Evolutionary conservation across 1,140 invertebrate genomes (phyloP).

Genomic region (Belonocnema kinseyi): DNA sequence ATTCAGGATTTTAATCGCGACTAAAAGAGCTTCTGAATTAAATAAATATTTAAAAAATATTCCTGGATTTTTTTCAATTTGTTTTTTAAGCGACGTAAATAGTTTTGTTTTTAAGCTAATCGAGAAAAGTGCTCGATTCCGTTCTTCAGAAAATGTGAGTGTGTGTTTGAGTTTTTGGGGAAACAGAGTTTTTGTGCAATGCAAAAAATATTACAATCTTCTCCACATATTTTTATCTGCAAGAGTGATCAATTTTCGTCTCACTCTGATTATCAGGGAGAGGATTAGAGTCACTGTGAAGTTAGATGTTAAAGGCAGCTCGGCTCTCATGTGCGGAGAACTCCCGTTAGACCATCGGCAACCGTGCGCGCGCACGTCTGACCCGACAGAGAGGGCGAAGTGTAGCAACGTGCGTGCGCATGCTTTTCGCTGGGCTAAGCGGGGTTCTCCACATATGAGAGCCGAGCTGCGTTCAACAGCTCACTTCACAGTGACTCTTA

Average conservation of each 20-base stretch:
- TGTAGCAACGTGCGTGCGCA: too few species aligned
- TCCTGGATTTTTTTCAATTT: neutral
- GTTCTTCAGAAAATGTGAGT: slow-evolving; percentile 30
- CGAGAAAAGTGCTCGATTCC: slow-evolving; percentile 24
- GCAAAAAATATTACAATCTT: slow-evolving; percentile 20
- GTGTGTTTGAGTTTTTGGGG: slow-evolving; percentile 54
- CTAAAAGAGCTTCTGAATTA: neutral
- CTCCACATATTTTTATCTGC: slow-evolving; percentile 3
- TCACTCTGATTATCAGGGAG: neutral
- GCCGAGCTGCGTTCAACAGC: too few species aligned
- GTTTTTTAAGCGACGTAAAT: neutral
- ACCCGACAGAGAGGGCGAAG: too few species aligned
- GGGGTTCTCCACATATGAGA: too few species aligned
- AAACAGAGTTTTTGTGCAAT: slow-evolving; percentile 57
- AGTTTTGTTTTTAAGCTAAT: slow-evolving; percentile 7
- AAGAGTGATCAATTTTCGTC: neutral
- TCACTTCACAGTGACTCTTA: too few species aligned
- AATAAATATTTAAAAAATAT: neutral
- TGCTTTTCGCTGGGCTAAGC: too few species aligned
- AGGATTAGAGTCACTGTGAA: too few species aligned
- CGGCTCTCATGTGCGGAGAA: too few species aligned
- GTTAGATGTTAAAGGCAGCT: too few species aligned
- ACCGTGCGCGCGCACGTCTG: too few species aligned
- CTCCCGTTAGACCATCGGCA: too few species aligned
- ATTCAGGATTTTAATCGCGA: too few species aligned